Base-by-base conservation (phyloP, 2,888 invertebrate genomes). In the Carcina quercana region DNA sequence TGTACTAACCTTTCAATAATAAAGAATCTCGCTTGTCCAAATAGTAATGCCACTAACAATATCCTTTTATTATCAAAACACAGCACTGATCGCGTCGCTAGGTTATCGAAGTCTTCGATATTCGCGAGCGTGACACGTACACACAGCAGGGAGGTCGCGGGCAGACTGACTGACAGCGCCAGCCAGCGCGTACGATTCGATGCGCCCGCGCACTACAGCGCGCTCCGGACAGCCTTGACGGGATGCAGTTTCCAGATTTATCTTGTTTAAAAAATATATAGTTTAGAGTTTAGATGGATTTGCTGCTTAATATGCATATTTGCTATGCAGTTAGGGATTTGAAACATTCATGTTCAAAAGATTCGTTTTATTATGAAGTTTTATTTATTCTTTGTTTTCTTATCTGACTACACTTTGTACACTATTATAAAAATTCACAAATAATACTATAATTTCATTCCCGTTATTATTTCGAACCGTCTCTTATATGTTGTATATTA, bases 171-270 rank as follows among this genome's bases (percentile, higher is more conserved):
- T 31, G 36, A 31, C 28, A n/a, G 12, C 36, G 33, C 10, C 27
- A 36, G 41, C 34, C 38, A 26, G 32, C 35, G 26, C 31, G 21
- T 25, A 6, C 7, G 28, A 15, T 17, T n/a, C 28, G 38, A 28
- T 26, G 30, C 44, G 43, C 48, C 40, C 37, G 35, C 34, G 53
- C 46, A 43, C 45, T 15, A 22, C 29, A n/a, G 15, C 10, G 10
- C 15, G 12, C 15, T n/a, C 21, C 29, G 40, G 50, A 47, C 55
- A 59, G 55, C 64, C 64, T 64, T 64, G 65, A 40, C 34, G 38
- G 35, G 52, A 55, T 70, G 68, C 71, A 68, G 63, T 68, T 66
- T 64, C 59, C 53, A 70, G 72, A 74, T 73, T 64, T 65, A 67
- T 71, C 67, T 69, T 29, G 13, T 28, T 28, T n/a, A n/a, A n/a